phyloP scores from a whole-genome alignment of 2,113 vertebrate genomes.

The Scomber colias region DNA sequence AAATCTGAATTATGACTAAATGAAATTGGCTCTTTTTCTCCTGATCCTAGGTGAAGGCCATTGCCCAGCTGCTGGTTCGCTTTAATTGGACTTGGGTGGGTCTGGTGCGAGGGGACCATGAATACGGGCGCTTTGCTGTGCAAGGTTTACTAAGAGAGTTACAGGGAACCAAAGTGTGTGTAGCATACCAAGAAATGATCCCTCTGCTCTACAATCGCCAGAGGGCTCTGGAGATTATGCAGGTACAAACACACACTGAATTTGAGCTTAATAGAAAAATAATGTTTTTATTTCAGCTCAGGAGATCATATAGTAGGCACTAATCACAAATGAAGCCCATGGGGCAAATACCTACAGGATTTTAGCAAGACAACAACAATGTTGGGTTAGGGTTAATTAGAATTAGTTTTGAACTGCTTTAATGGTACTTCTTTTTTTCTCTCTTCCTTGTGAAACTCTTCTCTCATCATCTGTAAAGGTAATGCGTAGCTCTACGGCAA shows the following conservation, averaged over 20 bases:
- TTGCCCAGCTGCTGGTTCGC: constrained; percentile 78
- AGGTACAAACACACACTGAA: constrained; percentile 37
- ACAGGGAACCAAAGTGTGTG: constrained; percentile 74
- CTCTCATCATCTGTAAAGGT: constrained; percentile 49
- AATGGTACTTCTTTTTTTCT: background rate
- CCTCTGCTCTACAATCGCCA: constrained; percentile 77
- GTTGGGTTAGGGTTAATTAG: no score
- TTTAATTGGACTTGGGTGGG: constrained; percentile 86
- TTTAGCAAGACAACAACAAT: no score
- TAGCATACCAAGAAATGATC: constrained; percentile 84
- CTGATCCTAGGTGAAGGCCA: constrained; percentile 81
- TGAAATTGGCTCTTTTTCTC: background rate
- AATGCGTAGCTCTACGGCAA: constrained; percentile 80
- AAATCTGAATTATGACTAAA: no score
- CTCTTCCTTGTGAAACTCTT: background rate
- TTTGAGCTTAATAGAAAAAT: background rate
- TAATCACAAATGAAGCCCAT: no score
- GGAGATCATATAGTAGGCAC: no score
- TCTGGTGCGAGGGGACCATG: constrained; percentile 80
- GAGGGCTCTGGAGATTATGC: constrained; percentile 79
- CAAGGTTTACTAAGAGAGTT: constrained; percentile 80
- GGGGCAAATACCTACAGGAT: no score
- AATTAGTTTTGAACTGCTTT: background rate
- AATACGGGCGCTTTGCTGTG: constrained; percentile 82
- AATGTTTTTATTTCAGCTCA: background rate